Base-by-base conservation (phyloP, 2,113 vertebrate genomes). In the Deroptyus accipitrinus region DNA sequence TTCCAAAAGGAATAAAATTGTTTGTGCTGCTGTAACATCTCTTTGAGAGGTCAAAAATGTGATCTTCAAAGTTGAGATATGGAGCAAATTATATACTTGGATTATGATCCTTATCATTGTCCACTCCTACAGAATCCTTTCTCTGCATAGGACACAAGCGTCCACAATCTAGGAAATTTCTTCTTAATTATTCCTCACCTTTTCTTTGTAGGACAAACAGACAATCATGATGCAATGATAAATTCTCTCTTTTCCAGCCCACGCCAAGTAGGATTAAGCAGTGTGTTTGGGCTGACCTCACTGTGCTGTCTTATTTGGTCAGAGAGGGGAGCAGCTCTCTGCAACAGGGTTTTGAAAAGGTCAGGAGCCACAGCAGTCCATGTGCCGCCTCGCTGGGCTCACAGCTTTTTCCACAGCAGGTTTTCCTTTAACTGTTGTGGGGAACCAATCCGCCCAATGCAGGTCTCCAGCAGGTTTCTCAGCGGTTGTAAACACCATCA, bases 231-330 rank as follows among this genome's bases (percentile, higher is more conserved):
- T 5, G 28, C 48, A 14, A 44, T 9, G 46, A 41, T 23, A 18
- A 64, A 52, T 35, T 17, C 12, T 11, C 35, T 18, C 55, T n/a
- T 46, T 54, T 52, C 33, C 61, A 70, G 76, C 52, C 54, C 77
- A 14, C 4, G 1, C 24, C 3, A 30, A 66, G 41, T 57, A 25
- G 25, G 48, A 54, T 11, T 1, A 0, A 35, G 55, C 49, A 62
- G 51, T 1, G 2, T 8, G 19, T 42, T n/a, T 33, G 20, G 35
- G 62, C 73, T 69, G 41, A n/a, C 42, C 61, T 63, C 10, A 16
- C 37, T 10, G 20, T 11, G 24, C 33, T 61, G 13, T 35, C 42
- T 12, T 2, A 24, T 23, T 59, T 59, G 57, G 57, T 59, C 33
- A 59, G 57, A 59, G 51, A 28, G 49, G 27, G 52, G 54, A 62